Percentiles rank a stretch among this genome's conserved stretches.
phyloP scores from a whole-genome alignment of 37 sponge, comb jelly and placozoan genomes.

The Spongilla lacustris region DNA sequence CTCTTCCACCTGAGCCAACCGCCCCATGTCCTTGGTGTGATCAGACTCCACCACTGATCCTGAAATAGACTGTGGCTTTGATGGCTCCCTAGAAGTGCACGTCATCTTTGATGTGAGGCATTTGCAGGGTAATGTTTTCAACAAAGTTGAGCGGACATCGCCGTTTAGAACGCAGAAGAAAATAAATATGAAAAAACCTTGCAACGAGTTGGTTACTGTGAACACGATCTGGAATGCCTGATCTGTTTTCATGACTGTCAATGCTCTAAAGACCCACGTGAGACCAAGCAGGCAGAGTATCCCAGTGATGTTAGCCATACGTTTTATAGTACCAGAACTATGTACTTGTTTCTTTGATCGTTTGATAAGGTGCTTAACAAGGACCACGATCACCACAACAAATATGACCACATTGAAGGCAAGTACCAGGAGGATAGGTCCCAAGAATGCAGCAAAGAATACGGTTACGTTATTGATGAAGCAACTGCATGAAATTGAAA shows the following conservation, averaged over 20 bases:
- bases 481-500: too few relatives aligned
- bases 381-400: slow-evolving; percentile 20
- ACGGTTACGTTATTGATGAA: slow-evolving; percentile 47
- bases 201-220: slow-evolving; percentile 36
- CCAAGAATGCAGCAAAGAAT: slow-evolving; percentile 51
- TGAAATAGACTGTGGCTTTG: too few relatives aligned
- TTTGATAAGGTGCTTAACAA: slow-evolving; percentile 23
- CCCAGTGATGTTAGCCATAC: slow-evolving; percentile 22
- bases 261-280: slow-evolving; percentile 65
- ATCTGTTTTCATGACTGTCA: slow-evolving; percentile 22
- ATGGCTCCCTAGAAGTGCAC: too few relatives aligned
- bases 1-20: too few relatives aligned
- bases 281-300: slow-evolving; percentile 52
- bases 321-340: background rate
- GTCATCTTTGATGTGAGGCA: background rate
- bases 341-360: background rate
- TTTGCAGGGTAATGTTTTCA: background rate
- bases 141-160: slow-evolving; percentile 25
- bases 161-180: slow-evolving; percentile 61
- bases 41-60: too few relatives aligned
- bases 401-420: slow-evolving; percentile 58
- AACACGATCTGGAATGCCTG: slow-evolving; percentile 57
- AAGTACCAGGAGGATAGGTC: slow-evolving; percentile 29
- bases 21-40: too few relatives aligned
- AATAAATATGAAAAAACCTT: slow-evolving; percentile 59